Conservation (phyloP, 2,113 vertebrate genomes). For the Nanorana parkeri region DNA sequence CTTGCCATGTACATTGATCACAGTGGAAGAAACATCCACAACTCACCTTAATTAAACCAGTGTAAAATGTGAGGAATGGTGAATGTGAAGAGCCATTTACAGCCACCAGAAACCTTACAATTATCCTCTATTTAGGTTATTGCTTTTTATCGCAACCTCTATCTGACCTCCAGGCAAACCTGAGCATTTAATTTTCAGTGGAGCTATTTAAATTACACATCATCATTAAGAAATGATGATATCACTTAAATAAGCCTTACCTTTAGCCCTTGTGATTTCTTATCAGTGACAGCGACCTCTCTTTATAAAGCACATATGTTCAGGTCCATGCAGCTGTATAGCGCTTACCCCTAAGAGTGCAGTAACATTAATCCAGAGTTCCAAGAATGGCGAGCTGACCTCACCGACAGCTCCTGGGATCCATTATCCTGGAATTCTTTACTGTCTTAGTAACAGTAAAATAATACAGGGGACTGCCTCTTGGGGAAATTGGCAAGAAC, state of each 20-base stretch:
- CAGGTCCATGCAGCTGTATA: background rate
- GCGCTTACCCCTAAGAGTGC: constrained; percentile 10
- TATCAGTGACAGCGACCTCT: background rate
- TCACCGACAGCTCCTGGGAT: constrained; percentile 53
- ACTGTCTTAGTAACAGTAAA: constrained; percentile 56
- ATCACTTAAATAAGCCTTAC: constrained; percentile 1
- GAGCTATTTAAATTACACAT: no score
- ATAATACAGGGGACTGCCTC: constrained; percentile 49
- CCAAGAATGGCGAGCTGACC: constrained; percentile 51
- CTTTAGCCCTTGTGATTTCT: background rate
- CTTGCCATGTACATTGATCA: no score
- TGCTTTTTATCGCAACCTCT: no score
- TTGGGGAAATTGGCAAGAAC: constrained; percentile 50
- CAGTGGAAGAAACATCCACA: no score
- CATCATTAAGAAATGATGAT: background rate
- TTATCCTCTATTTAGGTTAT: no score
- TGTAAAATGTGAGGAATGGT: no score
- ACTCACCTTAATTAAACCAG: no score
- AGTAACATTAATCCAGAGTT: constrained; percentile 47
- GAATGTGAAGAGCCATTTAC: no score
- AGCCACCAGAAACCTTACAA: no score
- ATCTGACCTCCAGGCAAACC: no score
- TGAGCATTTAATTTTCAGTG: no score
- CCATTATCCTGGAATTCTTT: constrained; percentile 57
- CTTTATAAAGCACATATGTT: constrained; percentile 7